Conservation (phyloP, 2,797 vertebrate species). For the Hephaestus fuliginosus region DNA sequence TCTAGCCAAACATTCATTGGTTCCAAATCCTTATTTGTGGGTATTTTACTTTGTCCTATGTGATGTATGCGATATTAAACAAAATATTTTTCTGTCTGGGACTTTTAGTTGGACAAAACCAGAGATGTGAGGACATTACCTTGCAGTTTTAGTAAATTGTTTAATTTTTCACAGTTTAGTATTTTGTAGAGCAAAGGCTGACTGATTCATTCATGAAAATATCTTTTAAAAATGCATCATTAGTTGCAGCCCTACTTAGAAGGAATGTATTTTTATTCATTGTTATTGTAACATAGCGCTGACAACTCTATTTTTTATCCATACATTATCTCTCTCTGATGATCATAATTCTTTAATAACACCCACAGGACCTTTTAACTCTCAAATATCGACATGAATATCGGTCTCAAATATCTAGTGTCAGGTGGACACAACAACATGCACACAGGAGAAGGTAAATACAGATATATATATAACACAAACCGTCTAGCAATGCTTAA, state of each 20-base stretch:
- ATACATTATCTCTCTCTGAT: not conserved
- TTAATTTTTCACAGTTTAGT: not conserved
- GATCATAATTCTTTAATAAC: not conserved
- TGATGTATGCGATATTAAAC: not conserved
- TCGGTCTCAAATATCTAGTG: not conserved
- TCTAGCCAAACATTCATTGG: not conserved
- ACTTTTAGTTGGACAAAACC: not conserved
- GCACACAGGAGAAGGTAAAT: slow-evolving; percentile 13
- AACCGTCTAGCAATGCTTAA: slow-evolving; percentile 38
- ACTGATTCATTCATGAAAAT: no score
- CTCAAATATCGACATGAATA: not conserved
- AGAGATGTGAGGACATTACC: not conserved
- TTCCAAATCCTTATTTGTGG: not conserved
- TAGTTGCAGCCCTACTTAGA: not conserved
- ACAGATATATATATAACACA: slow-evolving; percentile 35
- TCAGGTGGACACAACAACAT: not conserved
- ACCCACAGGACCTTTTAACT: no score
- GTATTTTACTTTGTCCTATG: not conserved
- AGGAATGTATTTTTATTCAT: not conserved
- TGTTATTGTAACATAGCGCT: no score
- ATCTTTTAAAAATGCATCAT: not conserved
- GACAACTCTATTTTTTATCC: not conserved
- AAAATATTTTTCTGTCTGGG: not conserved
- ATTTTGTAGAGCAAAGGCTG: not conserved
- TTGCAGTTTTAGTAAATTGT: not conserved